Conservation (phyloP, 2,797 vertebrate genomes). For the Enteromius paludinosus region DNA sequence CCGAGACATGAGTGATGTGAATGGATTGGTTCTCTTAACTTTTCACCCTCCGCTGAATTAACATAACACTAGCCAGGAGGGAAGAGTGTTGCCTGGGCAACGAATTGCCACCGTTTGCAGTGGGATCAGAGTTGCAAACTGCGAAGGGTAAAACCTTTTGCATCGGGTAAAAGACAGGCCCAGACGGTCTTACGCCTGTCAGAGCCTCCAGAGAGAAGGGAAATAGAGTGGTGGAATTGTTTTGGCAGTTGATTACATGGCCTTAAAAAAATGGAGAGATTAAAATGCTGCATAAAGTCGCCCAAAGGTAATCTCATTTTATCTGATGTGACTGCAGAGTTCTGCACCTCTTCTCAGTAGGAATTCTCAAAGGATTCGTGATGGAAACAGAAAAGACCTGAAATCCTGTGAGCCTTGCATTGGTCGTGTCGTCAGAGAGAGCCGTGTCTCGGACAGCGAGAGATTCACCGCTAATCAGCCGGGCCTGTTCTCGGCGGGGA, state of each 20-base stretch:
- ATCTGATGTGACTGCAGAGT: slow-evolving; percentile 49
- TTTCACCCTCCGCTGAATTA: slow-evolving; percentile 74
- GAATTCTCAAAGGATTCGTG: slow-evolving; percentile 36
- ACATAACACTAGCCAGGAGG: slow-evolving; percentile 76
- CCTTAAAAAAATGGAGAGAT: slow-evolving; percentile 39
- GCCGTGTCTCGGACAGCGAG: slow-evolving; percentile 1
- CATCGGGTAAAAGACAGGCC: slow-evolving; percentile 71
- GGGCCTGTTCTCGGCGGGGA: slow-evolving; percentile 19
- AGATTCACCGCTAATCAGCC: slow-evolving; percentile 34
- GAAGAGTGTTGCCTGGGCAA: slow-evolving; percentile 78
- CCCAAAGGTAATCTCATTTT: slow-evolving; percentile 51
- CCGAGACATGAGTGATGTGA: slow-evolving; percentile 68
- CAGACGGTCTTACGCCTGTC: slow-evolving; percentile 63
- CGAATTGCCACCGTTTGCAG: slow-evolving; percentile 77
- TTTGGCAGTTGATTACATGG: slow-evolving; percentile 30
- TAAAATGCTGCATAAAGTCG: slow-evolving; percentile 51
- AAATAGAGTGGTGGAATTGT: slow-evolving; percentile 46
- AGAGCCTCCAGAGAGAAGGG: slow-evolving; percentile 50
- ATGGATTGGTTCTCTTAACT: slow-evolving; percentile 74
- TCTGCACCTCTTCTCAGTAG: slow-evolving; percentile 28
- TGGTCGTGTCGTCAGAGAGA: not conserved
- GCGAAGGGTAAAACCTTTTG: slow-evolving; percentile 70
- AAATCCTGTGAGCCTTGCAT: slow-evolving; percentile 27
- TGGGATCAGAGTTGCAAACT: slow-evolving; percentile 76
- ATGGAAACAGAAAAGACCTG: slow-evolving; percentile 33